These are phyloP conservation scores for Carduelis carduelis DNA, from an alignment of 2,797 vertebrate species.

Conservation along the genomic window DNA sequence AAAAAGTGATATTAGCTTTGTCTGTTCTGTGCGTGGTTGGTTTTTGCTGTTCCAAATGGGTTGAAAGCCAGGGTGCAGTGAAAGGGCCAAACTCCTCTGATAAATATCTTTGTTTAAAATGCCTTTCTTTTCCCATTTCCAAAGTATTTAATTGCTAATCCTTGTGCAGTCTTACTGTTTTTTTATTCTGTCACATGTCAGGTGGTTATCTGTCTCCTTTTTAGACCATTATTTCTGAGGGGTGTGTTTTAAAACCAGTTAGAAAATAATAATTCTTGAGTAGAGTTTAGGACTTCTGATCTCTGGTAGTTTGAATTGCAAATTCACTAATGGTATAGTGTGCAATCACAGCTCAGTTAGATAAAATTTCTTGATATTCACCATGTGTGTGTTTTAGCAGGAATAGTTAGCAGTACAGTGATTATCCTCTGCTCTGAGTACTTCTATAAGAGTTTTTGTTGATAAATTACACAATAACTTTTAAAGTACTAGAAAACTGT, in stretches of 20 bases:
- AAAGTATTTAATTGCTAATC: neutral
- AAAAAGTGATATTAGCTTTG: neutral
- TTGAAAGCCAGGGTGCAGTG: neutral
- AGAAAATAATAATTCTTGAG: neutral
- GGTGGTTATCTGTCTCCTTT: neutral
- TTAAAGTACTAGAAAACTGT: neutral
- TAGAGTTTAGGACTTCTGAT: neutral
- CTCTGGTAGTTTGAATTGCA: neutral
- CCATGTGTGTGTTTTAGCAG: neutral
- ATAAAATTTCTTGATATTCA: neutral
- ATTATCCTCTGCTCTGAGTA: neutral
- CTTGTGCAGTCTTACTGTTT: neutral
- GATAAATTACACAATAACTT: neutral
- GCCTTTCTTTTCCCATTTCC: neutral
- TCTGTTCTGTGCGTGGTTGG: neutral
- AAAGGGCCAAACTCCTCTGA: neutral
- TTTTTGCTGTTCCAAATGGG: neutral
- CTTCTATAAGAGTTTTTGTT: neutral
- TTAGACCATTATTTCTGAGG: neutral
- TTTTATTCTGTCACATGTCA: neutral
- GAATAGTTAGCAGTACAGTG: neutral
- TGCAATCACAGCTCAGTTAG: neutral
- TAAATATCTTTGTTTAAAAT: neutral
- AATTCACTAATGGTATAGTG: neutral
- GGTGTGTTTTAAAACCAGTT: neutral